Base-by-base conservation (phyloP, 53 echinoderm and acorn worm genomes). In the Echinarachnius parma region DNA sequence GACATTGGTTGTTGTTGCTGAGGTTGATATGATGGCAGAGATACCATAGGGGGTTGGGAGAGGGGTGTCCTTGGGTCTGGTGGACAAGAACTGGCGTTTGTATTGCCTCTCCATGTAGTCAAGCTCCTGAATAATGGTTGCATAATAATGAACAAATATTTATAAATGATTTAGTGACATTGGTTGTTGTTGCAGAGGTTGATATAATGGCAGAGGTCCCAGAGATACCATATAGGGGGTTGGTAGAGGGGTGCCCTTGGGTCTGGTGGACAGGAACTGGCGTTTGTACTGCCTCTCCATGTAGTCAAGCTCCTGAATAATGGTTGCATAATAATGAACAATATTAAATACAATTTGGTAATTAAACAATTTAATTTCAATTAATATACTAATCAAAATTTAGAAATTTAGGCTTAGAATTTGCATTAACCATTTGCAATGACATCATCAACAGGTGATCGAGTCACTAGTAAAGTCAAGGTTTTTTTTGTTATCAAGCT, bases 211-310 rank as follows among this genome's bases (percentile, higher is more conserved):
- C 26, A 4, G 65, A 46, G 26, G 27, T 5, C 39, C 39, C 39
- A 13, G 39, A 9, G 39, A 13, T 39, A 13, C 7, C 39, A 15
- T n/a, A n/a, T n/a, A n/a, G 19, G 68, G 34, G 50, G 50, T 14
- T 4, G 68, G 68, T 32, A 31, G 49, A 29, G 68, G 68, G 19
- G 49, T 68, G 30, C 56, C 74, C 31, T 72, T 72, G 5, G 74
- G 74, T 19, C 74, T 44, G 5, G 74, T 72, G 14, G 74, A 25
- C 16, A 72, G 35, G 31, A 72, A 72, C 25, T 72, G 74, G 5
- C 74, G 24, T 57, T 72, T 72, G 74, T 72, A 72, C 22, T 72
- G 74, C 74, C 56, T 72, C 2, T 55, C 74, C 74, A 72, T 72
- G 57, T 72, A 56, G 44, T 72, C 74, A 22, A 72, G 57, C 28